Conservation (phyloP, 2,888 invertebrate genomes). For the Gymnocheta viridis region DNA sequence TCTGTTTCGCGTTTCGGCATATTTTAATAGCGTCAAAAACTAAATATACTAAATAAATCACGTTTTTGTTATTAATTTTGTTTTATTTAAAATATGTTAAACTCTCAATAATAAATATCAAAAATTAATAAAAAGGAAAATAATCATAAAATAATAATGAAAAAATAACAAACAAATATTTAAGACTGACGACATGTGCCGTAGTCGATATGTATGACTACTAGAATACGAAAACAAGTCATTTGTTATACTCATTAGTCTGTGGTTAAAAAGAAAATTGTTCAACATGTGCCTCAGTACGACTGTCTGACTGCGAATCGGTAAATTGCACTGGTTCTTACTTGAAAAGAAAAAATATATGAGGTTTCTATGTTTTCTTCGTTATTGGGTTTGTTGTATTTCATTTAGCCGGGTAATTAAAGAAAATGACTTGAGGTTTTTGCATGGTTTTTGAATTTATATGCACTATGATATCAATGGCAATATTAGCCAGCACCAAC, state of each 20-base stretch:
- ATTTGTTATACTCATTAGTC: not conserved
- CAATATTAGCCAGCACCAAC: too few species aligned
- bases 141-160: not conserved
- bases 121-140: not conserved
- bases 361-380: not conserved
- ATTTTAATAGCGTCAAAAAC: not conserved
- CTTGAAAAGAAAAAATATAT: not conserved
- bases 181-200: not conserved
- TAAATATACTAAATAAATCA: constrained; percentile 17
- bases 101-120: not conserved
- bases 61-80: constrained; percentile 52
- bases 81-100: constrained; percentile 4
- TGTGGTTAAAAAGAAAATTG: not conserved
- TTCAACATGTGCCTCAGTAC: constrained; percentile 5
- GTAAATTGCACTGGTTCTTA: constrained; percentile 8
- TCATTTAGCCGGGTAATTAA: constrained; percentile 45
- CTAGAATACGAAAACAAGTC: not conserved
- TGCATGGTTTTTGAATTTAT: not conserved
- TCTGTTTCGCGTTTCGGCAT: not conserved
- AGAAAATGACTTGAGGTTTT: constrained; percentile 45
- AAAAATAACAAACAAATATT: not conserved
- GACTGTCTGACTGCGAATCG: not conserved
- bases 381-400: constrained; percentile 1
- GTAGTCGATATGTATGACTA: not conserved
- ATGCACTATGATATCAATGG: not conserved